Conservation (phyloP, 2,113 vertebrate genomes). For the Alethe diademata region DNA sequence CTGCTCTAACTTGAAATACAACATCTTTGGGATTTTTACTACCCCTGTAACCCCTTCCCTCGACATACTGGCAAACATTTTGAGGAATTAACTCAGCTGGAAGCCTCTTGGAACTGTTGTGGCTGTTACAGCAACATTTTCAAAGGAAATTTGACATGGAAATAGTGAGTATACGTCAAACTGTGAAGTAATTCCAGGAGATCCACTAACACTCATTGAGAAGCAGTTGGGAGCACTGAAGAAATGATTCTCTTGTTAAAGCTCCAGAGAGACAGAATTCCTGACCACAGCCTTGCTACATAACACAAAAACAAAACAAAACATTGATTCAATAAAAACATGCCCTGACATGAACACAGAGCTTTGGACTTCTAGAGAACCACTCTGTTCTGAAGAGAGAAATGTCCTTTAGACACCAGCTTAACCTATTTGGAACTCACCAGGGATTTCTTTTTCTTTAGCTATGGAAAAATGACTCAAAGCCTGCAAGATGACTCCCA, state of each 20-base stretch:
- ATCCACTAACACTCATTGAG: slow-evolving; percentile 4
- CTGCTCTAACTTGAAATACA: background rate
- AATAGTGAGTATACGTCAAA: slow-evolving; percentile 3
- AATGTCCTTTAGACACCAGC: background rate
- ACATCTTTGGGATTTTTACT: background rate
- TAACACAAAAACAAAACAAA: background rate
- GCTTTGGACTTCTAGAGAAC: background rate
- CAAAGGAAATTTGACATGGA: background rate
- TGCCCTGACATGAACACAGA: background rate
- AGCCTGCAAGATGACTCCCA: background rate
- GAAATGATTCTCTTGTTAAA: background rate
- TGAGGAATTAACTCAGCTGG: background rate
- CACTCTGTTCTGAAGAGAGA: background rate
- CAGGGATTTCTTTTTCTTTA: background rate
- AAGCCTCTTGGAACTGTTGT: background rate
- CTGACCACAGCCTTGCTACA: slow-evolving; percentile 46
- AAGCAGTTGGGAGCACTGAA: background rate
- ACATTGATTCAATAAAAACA: slow-evolving; percentile 31
- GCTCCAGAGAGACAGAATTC: slow-evolving; percentile 8
- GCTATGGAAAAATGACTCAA: background rate
- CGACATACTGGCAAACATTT: background rate
- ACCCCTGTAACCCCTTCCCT: background rate
- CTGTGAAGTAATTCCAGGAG: slow-evolving; percentile 23
- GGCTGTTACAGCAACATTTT: background rate
- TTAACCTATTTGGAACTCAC: background rate